phyloP scores from a whole-genome alignment of 1,140 invertebrate genomes.

The Colletes latitarsis region DNA sequence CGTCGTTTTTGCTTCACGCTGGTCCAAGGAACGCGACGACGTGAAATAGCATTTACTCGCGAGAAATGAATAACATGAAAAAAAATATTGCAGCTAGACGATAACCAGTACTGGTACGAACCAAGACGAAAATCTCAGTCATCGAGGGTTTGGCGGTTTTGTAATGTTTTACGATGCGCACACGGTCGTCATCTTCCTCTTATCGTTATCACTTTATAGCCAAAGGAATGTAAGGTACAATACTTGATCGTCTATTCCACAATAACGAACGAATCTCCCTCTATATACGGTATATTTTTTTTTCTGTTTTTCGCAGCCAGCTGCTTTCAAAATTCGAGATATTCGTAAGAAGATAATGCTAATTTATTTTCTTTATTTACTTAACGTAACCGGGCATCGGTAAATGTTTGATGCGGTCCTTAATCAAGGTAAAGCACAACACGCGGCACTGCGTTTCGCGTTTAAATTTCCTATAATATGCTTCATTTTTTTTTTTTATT shows the following conservation, averaged over 20 bases:
- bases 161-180: constrained; percentile 58
- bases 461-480: constrained; percentile 17
- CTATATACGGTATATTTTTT: constrained; percentile 52
- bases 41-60: too few relatives aligned
- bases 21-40: too few relatives aligned
- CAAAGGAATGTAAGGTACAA: constrained; percentile 82
- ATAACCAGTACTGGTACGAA: too few relatives aligned
- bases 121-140: not conserved
- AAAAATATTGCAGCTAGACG: too few relatives aligned
- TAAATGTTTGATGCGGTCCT: constrained; percentile 35
- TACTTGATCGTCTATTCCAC: constrained; percentile 77
- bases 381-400: constrained; percentile 35
- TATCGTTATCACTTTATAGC: constrained; percentile 78
- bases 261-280: constrained; percentile 65
- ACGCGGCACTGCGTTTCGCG: constrained; percentile 57
- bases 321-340: constrained; percentile 68
- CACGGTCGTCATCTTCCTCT: constrained; percentile 69
- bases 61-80: too few relatives aligned
- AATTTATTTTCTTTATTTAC: constrained; percentile 38
- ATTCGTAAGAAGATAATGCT: constrained; percentile 72
- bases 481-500: not conserved
- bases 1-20: too few relatives aligned
- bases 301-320: constrained; percentile 72
- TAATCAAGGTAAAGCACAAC: constrained; percentile 60
- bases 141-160: not conserved